Percentiles rank a stretch among this genome's conserved stretches.
Conservation (phyloP, 2,888 invertebrate species). For the Amblyjoppa proteus region DNA sequence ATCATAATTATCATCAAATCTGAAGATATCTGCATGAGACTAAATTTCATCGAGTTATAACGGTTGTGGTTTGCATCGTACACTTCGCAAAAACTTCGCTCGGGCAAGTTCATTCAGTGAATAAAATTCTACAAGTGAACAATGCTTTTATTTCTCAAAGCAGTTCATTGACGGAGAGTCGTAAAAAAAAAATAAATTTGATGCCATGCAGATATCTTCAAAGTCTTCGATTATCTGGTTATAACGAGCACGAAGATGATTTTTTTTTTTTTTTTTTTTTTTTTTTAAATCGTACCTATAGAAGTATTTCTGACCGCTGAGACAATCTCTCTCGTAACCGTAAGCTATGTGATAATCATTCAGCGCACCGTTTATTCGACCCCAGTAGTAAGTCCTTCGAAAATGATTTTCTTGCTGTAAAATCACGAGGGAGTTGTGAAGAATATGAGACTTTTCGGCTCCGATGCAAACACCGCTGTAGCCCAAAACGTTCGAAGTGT, state of each 20-base stretch:
- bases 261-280: background rate
- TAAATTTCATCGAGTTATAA: too few species aligned
- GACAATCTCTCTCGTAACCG: constrained; percentile 91
- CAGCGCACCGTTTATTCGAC: constrained; percentile 91
- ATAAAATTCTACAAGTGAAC: too few species aligned
- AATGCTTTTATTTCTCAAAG: too few species aligned
- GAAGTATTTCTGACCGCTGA: constrained; percentile 90
- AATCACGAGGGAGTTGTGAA: constrained; percentile 92
- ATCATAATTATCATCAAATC: constrained; percentile 30
- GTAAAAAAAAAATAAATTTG: too few species aligned
- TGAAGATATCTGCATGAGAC: too few species aligned
- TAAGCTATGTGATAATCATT: constrained; percentile 94
- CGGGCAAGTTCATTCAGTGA: too few species aligned
- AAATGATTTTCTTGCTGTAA: constrained; percentile 95
- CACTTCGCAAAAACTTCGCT: too few species aligned
- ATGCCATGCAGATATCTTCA: background rate
- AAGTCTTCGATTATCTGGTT: background rate
- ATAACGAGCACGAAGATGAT: background rate
- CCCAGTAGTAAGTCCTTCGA: constrained; percentile 93
- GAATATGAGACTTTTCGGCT: constrained; percentile 90
- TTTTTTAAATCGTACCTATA: constrained; percentile 87
- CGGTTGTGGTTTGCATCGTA: too few species aligned
- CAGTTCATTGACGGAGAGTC: background rate
- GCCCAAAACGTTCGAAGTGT: constrained; percentile 86
- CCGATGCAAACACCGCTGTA: constrained; percentile 90